Conservation (phyloP, 2,888 invertebrate genomes). For the Machimus atricapillus region DNA sequence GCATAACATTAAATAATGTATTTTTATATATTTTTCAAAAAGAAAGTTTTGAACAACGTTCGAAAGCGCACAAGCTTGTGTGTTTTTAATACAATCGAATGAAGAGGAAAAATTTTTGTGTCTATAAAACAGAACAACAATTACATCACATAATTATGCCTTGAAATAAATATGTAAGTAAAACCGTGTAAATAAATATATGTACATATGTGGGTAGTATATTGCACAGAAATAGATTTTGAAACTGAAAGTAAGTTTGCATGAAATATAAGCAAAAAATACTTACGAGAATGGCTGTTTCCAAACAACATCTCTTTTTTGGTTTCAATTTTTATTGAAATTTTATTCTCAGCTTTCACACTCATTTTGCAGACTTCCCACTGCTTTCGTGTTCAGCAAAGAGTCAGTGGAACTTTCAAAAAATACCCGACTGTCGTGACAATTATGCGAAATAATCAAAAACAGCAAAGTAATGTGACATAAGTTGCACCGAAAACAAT, state of each 20-base stretch:
- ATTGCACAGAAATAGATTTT: not conserved
- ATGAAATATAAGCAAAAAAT: not conserved
- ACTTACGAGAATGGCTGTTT: conserved; percentile 28
- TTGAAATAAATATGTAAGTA: too few species aligned
- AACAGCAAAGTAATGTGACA: not conserved
- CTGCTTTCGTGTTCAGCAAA: not conserved
- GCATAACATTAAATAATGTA: too few species aligned
- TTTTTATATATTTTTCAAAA: too few species aligned
- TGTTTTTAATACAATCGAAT: too few species aligned
- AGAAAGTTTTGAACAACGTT: too few species aligned
- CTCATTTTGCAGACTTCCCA: not conserved
- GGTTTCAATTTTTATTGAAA: conserved; percentile 37
- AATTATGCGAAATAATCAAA: not conserved
- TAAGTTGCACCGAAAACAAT: not conserved
- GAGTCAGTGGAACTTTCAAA: not conserved
- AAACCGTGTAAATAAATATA: not conserved
- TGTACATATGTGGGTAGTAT: not conserved
- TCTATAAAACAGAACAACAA: too few species aligned
- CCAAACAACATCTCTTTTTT: conserved; percentile 12
- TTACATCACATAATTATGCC: too few species aligned
- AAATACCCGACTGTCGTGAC: not conserved
- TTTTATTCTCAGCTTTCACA: conserved; percentile 34
- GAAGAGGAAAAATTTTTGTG: too few species aligned
- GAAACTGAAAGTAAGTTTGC: not conserved
- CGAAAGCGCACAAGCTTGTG: too few species aligned